These are phyloP conservation scores for Operophtera brumata DNA, from an alignment of 2,888 invertebrate genomes.

Conservation along the genomic window DNA sequence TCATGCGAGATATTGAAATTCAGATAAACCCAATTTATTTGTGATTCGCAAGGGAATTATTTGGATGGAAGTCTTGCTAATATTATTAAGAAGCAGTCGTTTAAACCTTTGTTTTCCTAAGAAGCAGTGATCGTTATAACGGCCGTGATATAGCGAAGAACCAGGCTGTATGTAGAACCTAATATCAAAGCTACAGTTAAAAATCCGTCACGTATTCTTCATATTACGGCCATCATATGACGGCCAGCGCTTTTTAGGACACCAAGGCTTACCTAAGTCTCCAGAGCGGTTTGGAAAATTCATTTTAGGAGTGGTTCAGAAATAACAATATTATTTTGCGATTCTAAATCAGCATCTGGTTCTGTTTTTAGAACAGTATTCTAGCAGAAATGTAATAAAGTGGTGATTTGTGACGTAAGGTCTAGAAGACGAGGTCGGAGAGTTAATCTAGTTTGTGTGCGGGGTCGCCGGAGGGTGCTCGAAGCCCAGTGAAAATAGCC, in stretches of 20 bases:
- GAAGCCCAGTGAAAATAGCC: slow-evolving; percentile 65
- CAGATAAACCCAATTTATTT: background rate
- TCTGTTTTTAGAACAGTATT: background rate
- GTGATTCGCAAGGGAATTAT: background rate
- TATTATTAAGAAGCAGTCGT: background rate
- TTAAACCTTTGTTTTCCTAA: too few species aligned
- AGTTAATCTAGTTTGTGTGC: slow-evolving; percentile 67
- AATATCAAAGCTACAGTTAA: too few species aligned
- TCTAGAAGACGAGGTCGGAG: slow-evolving; percentile 50
- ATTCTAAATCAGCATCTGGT: too few species aligned
- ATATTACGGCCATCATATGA: too few species aligned
- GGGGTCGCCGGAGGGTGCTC: slow-evolving; percentile 54
- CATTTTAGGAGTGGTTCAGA: background rate
- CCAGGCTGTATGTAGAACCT: too few species aligned
- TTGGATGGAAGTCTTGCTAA: slow-evolving; percentile 1
- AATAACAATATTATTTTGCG: too few species aligned
- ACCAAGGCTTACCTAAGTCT: background rate
- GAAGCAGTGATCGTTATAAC: too few species aligned
- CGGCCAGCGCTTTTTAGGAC: too few species aligned
- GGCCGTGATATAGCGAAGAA: too few species aligned
- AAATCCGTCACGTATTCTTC: too few species aligned
- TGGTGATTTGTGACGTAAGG: slow-evolving; percentile 46
- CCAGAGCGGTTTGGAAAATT: background rate
- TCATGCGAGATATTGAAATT: background rate
- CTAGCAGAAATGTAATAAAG: slow-evolving; percentile 34